Conservation (phyloP, 1,140 invertebrate species). For the Aphidius gifuensis region DNA sequence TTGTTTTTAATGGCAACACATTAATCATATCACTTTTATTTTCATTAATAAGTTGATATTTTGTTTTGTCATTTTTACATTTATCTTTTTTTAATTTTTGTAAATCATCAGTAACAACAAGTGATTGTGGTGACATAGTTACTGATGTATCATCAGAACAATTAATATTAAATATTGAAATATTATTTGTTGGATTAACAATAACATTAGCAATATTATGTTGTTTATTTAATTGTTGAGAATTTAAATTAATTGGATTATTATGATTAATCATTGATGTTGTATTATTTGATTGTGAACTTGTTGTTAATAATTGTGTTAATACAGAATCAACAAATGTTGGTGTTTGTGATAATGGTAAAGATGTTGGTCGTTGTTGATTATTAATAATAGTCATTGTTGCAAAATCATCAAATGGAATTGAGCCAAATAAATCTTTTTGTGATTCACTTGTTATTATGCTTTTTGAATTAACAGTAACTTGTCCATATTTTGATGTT, state of each 20-base stretch:
- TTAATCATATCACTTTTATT: slow-evolving; percentile 38
- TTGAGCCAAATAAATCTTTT: slow-evolving; percentile 62
- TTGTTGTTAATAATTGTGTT: slow-evolving; percentile 35
- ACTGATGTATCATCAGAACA: slow-evolving; percentile 35
- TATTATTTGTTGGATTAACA: slow-evolving; percentile 37
- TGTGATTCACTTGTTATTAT: slow-evolving; percentile 20
- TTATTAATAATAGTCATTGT: slow-evolving; percentile 36
- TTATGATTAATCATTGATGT: slow-evolving; percentile 12
- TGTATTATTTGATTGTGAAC: slow-evolving; percentile 23
- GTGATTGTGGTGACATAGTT: slow-evolving; percentile 44
- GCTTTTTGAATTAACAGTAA: slow-evolving; percentile 22
- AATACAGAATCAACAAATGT: slow-evolving; percentile 33
- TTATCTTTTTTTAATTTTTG: slow-evolving; percentile 53
- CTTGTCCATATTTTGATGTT: slow-evolving; percentile 31
- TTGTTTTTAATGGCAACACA: slow-evolving; percentile 37
- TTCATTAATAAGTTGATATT: slow-evolving; percentile 58
- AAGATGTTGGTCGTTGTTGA: slow-evolving; percentile 43
- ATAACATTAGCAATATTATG: slow-evolving; percentile 33
- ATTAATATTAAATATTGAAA: slow-evolving; percentile 30
- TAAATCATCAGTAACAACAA: slow-evolving; percentile 34
- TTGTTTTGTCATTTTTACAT: slow-evolving; percentile 51
- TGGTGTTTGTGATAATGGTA: slow-evolving; percentile 42
- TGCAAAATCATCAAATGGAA: slow-evolving; percentile 59
- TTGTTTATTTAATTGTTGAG: slow-evolving; percentile 3
- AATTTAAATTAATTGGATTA: slow-evolving; percentile 24